Base-by-base conservation (phyloP, 1,140 invertebrate species). In the Aethina tumida region DNA sequence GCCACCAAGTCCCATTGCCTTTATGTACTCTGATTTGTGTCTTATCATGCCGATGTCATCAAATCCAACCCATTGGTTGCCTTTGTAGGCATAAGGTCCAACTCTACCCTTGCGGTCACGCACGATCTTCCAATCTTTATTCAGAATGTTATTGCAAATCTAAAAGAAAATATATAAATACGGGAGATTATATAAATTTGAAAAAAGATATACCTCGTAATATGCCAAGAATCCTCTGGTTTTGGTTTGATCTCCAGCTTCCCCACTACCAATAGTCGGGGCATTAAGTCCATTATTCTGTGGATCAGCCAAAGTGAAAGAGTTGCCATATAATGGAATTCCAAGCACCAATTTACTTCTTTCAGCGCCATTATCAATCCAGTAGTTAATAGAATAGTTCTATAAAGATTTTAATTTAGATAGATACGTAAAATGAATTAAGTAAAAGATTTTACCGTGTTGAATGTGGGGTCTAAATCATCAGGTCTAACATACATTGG, bases 1-100 rank as follows among this genome's bases (percentile, higher is more conserved):
- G 18, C 88, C 88, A 4, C 77, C 88, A 3, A 92, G 62, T 1
- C 73, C 75, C 64, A 84, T 75, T 3, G 77, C 69, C 37, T 79
- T 78, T 1, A 86, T 74, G 41, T 79, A 84, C 47, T 84, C 73
- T 5, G 79, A 70, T 60, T 86, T 86, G 43, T 77, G 73, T 2
- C 69, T 61, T 9, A 77, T 72, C 75, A 80, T 85, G 9, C 71
- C 67, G 22, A 76, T 72, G 62, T 90, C 85, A 55, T 90, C 86
- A 50, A 83, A 90, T 1, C 79, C 81, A 0, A 88, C 83, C 86
- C 85, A 90, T 54, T 89, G 84, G 56, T 84, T 81, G 16, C 74
- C 70, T 1, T 69, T 58, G 31, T 72, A 77, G 0, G 82, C 81
- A 59, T 80, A 85, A 0, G 84, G 83, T 4, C 82, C 84, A 56